Evolutionary conservation across 37 sponge, comb jelly and placozoan genomes (phyloP), one percentile per base, ranked within the genome.

Genomic region (Dysidea cf. avara): DNA sequence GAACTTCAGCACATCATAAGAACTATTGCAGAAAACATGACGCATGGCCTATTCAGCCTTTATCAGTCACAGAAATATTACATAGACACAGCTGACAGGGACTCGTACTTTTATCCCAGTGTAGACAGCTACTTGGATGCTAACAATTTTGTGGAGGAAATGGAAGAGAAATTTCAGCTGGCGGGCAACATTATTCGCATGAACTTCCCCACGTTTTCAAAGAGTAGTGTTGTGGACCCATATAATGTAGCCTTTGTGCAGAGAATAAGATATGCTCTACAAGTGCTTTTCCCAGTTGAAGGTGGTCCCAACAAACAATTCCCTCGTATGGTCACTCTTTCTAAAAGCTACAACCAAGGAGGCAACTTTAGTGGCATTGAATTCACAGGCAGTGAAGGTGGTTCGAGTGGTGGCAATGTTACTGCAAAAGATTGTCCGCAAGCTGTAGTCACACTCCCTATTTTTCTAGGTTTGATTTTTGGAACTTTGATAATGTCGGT

Each of bases 11-110:
- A 54, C 2, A 28, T 53, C 1, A 37, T 21, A 7, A 54, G 16
- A 3, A 21, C 9, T 20, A 53, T 21, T 43, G 17, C 36, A 2
- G 39, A 26, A 28, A 71, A 31, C n/a, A 24, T 14, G 20, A 28
- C 33, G 14, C 13, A 32, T 34, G 29, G 26, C 3, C 47, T 28
- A 14, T 34, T n/a, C 22, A 21, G 5, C 3, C 32, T 77, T 3
- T 35, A 83, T 60, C 17, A 20, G 1, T 54, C 80, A 22, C 90
- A 89, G 43, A 79, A 83, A 32, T 89, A 83, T 46, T 89, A 89
- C 46, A 70, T 89, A 28, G 90, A 89, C 40, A 61, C 61, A 54
- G 83, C 80, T 0, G 89, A 82, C 51, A 12, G 34, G 7, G 83
- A 88, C 51, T 40, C 74, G 40, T 39, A 47, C 36, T 58, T 39